Evolutionary conservation across 2,888 invertebrate species (phyloP), one percentile per base, ranked within the genome.

Genomic region (Actias luna): DNA sequence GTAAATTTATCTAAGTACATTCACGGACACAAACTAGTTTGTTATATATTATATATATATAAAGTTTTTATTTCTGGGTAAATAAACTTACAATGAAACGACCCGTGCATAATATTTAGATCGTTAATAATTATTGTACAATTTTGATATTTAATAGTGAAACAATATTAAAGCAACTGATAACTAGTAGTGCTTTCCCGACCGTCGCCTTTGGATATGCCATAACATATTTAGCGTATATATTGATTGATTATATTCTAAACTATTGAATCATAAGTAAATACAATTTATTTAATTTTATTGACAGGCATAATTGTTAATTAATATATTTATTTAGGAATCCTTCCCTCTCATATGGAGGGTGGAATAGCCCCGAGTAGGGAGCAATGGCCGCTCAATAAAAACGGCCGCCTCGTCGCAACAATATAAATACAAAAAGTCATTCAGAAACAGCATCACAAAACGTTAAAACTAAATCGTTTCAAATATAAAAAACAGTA

Each of bases 101-200:
- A 65, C 69, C 64, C 18, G 22, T 58, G 52, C 61, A 61, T 52
- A 64, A 35, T 63, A 59, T 61, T 55, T 55, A 55, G 52, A 46
- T 61, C 55, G 55, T 55, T 18, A 55, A 55, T 55, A 61, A 61
- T 61, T 36, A 79, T 79, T 83, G 82, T 85, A 83, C 84, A 81
- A 84, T 5, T 39, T 87, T 83, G 84, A 80, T 87, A 85, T 83
- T 75, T 27, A 82, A 88, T 87, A 88, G 88, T 89, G 87, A 84
- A 84, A 83, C 86, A 82, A 87, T 85, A 82, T 85, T 86, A 80
- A 81, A 85, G 39, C 82, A 85, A 85, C 84, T 79, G 82, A 79
- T 83, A 42, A 7, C 84, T 86, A 88, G 89, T 89, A 86, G n/a
- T n/a, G n/a, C n/a, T n/a, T n/a, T n/a, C n/a, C n/a, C n/a, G n/a